Percentiles rank a stretch among this genome's conserved stretches.
These are phyloP conservation scores for Myotis davidii DNA, from an alignment of 2,113 vertebrate genomes.

Conservation along the genomic window DNA sequence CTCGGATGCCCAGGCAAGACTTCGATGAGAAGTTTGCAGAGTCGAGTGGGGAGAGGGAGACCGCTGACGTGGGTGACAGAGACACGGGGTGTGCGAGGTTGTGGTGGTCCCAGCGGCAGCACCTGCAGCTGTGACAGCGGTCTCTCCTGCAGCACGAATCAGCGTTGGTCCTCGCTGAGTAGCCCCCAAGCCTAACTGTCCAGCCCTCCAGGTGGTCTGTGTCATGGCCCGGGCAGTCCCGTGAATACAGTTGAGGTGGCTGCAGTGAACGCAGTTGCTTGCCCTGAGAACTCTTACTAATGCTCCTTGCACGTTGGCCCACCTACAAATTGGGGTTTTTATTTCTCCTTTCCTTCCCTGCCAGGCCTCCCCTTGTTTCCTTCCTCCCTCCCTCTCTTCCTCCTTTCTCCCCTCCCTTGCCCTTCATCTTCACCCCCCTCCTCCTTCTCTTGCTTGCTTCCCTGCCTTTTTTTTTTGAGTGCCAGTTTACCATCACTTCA, in stretches of 20 bases:
- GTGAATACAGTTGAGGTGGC: background rate
- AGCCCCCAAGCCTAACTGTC: background rate
- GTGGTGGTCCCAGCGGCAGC: background rate
- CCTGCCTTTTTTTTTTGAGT: background rate
- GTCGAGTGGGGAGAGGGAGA: background rate
- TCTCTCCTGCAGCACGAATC: background rate
- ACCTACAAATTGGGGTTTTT: background rate
- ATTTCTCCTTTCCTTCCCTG: background rate
- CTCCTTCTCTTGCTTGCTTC: background rate
- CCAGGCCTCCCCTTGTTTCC: too few relatives aligned
- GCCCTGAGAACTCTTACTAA: background rate
- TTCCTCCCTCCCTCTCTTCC: too few relatives aligned
- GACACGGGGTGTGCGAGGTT: background rate
- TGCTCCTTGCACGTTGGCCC: background rate
- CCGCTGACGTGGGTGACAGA: background rate
- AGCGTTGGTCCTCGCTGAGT: background rate
- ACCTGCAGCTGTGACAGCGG: background rate
- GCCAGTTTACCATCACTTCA: too few relatives aligned
- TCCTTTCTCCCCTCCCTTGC: accelerated
- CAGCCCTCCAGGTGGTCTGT: background rate
- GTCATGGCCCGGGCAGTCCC: background rate
- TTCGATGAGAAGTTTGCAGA: background rate
- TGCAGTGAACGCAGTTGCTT: background rate
- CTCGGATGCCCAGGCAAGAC: background rate
- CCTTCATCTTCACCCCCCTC: background rate